Base-by-base conservation (phyloP, 2,888 invertebrate species). In the Synanthedon formicaeformis region DNA sequence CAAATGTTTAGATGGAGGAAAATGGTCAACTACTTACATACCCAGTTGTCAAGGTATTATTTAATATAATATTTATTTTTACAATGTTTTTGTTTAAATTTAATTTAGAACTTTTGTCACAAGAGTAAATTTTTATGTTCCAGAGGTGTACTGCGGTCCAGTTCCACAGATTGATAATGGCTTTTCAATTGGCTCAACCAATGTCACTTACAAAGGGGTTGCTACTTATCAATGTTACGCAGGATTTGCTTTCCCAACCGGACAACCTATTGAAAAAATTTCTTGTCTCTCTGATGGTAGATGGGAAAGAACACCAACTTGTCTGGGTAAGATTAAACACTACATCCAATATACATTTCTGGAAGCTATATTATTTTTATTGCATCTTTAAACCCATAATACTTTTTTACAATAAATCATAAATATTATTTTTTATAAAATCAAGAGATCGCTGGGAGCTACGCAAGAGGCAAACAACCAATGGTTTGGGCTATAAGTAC, bases 91-190 rank as follows among this genome's bases (percentile, higher is more conserved):
- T 5, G 6, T 34, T 34, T 12, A 45, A 45, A 45, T 45, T 2
- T 45, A 34, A 10, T 34, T 34, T 34, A 10, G 8, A 34, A 2
- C 34, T 8, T 34, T 34, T 34, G 34, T 10, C 10, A 34, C 34
- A 34, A 34, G 8, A 6, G 34, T 34, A 10, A 10, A 10, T 34
- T 10, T 34, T 34, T 8, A 10, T 12, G 12, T 50, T 50, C n/a
- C 87, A 92, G 92, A 92, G 90, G 96, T 96, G 18, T 98, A 98
- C 76, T 98, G 98, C 78, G 97, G 97, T 53, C 97, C 98, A 23
- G 98, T 98, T 51, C 98, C 98, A 53, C 98, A 98, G 89, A 98
- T 98, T 59, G 96, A 97, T 71, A 98, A 98, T 75, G 98, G 98
- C 51, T 98, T 97, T 81, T 97, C 97, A 2, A 96, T 96, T 73